These are phyloP conservation scores for Sprattus sprattus DNA, from an alignment of 2,113 vertebrate species.

Conservation along the genomic window DNA sequence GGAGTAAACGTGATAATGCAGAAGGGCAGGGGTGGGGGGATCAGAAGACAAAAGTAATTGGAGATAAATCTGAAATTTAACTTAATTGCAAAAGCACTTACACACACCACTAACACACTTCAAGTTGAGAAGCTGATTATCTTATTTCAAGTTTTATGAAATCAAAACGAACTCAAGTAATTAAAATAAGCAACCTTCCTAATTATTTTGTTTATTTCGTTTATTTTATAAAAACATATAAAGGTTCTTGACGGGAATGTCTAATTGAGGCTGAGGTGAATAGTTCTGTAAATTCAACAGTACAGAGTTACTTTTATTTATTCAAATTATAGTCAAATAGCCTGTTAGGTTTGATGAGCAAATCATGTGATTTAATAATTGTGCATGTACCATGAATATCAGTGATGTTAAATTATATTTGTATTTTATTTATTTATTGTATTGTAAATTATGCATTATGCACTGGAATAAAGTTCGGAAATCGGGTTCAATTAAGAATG, in stretches of 20 bases:
- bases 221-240: not conserved
- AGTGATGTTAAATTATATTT: not conserved
- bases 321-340: not conserved
- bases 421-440: not conserved
- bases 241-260: not conserved
- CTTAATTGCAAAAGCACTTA: too few relatives aligned
- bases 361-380: not conserved
- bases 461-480: too few relatives aligned
- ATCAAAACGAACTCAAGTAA: not conserved
- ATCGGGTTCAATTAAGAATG: too few relatives aligned
- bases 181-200: not conserved
- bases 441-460: too few relatives aligned
- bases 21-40: too few relatives aligned
- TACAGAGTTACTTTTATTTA: not conserved
- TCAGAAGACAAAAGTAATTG: too few relatives aligned
- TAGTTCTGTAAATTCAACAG: not conserved
- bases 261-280: not conserved
- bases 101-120: too few relatives aligned
- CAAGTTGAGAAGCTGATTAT: not conserved
- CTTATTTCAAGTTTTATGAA: not conserved
- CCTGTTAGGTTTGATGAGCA: not conserved
- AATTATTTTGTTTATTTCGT: not conserved
- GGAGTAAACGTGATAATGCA: too few relatives aligned
- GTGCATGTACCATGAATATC: not conserved
- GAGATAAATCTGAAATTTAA: too few relatives aligned